Evolutionary conservation across 2,888 invertebrate species (phyloP).

Genomic region (Tethea ocularis): DNA sequence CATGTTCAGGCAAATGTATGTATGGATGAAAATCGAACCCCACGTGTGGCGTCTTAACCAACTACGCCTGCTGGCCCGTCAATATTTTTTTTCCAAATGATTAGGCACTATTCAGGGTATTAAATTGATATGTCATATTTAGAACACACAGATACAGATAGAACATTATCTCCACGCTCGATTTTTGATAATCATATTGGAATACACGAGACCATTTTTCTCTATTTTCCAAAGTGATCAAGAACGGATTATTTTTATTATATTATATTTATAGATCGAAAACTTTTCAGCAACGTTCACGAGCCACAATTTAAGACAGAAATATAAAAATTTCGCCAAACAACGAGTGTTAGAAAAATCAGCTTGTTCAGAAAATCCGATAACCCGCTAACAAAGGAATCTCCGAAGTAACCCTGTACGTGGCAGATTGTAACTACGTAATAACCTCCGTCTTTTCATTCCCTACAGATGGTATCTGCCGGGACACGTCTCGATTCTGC

Average conservation of each 20-base stretch:
- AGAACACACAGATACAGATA: too few relatives aligned
- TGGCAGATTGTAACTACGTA: constrained; percentile 9
- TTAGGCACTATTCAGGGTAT: too few relatives aligned
- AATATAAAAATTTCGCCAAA: not conserved
- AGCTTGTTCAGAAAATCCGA: constrained; percentile 1
- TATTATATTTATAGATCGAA: not conserved
- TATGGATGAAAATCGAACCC: too few relatives aligned
- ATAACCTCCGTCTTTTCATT: constrained; percentile 25
- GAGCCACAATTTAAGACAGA: not conserved
- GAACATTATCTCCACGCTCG: too few relatives aligned
- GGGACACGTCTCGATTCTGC: constrained; percentile 93
- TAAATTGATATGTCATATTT: too few relatives aligned
- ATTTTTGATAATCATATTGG: too few relatives aligned
- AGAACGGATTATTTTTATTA: not conserved
- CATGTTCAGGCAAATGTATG: too few relatives aligned
- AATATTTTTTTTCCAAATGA: too few relatives aligned
- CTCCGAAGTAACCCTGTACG: not conserved
- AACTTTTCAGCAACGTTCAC: not conserved
- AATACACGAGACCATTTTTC: too few relatives aligned
- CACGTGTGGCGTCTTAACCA: too few relatives aligned
- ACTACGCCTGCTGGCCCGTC: too few relatives aligned
- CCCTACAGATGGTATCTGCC: constrained; percentile 87
- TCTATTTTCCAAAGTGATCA: too few relatives aligned
- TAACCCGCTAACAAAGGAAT: not conserved
- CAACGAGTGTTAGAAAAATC: not conserved